Base-by-base conservation (phyloP, 2,797 vertebrate genomes). In the Rhabdophis nuchalis region DNA sequence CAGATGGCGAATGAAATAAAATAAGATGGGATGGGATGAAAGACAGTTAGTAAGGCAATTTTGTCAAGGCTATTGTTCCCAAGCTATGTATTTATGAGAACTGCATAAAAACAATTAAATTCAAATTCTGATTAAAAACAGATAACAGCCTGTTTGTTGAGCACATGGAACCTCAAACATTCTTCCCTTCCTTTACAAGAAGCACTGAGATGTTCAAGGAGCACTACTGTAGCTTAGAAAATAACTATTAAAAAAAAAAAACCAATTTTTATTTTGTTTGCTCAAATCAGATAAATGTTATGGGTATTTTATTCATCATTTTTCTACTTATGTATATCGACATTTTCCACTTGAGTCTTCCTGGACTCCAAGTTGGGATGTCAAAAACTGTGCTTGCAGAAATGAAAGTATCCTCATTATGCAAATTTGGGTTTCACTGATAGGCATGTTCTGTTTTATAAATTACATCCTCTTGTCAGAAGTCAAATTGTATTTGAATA, bases 401-500 rank as follows among this genome's bases (percentile, higher is more conserved):
- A 98, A 98, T 98, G 97, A 97, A 98, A 98, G 97, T 98, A 98
- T 98, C 98, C 98, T 98, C 98, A 98, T 99, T 99, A 99, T 99
- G 99, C 98, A 99, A 98, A 99, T 98, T 95, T 88, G 94, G 95
- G 95, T 96, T 97, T 96, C 97, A 98, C 98, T 98, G 98, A 98
- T 98, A 98, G 98, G 98, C 98, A 98, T 98, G 97, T 98, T 99
- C 98, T 98, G 98, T 98, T 99, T 99, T 98, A 98, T 98, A 98
- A 99, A 99, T 98, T 98, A 98, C 97, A 97, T 98, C 98, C 97
- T 97, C 98, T 99, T 99, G 98, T 99, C 99, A 99, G 97, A 97
- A 99, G 98, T 99, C 98, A 99, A 98, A 98, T 98, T 98, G 98
- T 98, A 98, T 99, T 98, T 98, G 98, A 98, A 98, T 97, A 99